phyloP scores from a whole-genome alignment of 2,888 invertebrate genomes.

The Tinea semifulvella region DNA sequence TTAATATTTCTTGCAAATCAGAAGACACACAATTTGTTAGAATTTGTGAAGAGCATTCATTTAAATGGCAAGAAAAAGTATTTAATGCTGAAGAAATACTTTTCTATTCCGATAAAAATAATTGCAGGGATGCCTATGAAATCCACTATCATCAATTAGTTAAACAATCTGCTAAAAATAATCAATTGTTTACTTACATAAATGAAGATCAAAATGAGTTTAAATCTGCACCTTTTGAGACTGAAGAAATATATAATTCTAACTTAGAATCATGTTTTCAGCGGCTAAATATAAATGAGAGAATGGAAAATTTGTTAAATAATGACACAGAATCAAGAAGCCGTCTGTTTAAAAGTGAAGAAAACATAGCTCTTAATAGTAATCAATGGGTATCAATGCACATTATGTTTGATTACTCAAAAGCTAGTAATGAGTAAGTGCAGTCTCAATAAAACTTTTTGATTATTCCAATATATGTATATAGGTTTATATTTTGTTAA shows the following conservation, averaged over 20 bases:
- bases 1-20: constrained; percentile 24
- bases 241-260: constrained; percentile 16
- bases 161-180: constrained; percentile 32
- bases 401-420: constrained; percentile 45
- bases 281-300: constrained; percentile 29
- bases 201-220: constrained; percentile 62
- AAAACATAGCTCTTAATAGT: constrained; percentile 26
- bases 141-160: constrained; percentile 35
- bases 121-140: constrained; percentile 71
- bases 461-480: too few species aligned
- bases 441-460: too few species aligned
- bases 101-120: constrained; percentile 66
- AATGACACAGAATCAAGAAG: constrained; percentile 32
- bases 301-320: constrained; percentile 24
- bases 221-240: not conserved
- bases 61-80: constrained; percentile 79
- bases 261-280: constrained; percentile 32
- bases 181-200: constrained; percentile 65
- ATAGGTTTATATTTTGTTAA: too few species aligned
- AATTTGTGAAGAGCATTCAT: constrained; percentile 36
- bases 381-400: constrained; percentile 51
- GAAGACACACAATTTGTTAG: constrained; percentile 7
- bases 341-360: constrained; percentile 40
- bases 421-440: constrained; percentile 52
- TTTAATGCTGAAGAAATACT: constrained; percentile 70